A percentile compares a stretch with the other conserved stretches of the same genome.
Evolutionary conservation across 2,113 vertebrate genomes (phyloP).

Genomic region (Hypanus sabinus): DNA sequence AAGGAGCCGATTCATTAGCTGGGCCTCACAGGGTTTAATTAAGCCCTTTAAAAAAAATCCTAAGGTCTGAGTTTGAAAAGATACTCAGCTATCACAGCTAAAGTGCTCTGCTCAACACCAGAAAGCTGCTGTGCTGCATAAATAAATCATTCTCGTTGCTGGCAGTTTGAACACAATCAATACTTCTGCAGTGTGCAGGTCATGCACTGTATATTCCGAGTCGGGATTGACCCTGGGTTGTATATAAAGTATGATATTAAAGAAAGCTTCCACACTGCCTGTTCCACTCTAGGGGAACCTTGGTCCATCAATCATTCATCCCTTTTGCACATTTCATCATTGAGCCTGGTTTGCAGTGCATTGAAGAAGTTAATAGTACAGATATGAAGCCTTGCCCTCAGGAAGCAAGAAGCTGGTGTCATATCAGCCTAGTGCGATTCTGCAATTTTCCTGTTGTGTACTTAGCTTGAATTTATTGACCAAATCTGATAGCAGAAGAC

Average conservation of each 20-base stretch:
- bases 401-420: slow-evolving; percentile 33
- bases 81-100: slow-evolving; percentile 27
- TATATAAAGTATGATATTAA: slow-evolving; percentile 47
- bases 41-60: slow-evolving; percentile 28
- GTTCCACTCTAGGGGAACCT: slow-evolving; percentile 39
- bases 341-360: slow-evolving; percentile 33
- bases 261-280: slow-evolving; percentile 43
- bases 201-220: slow-evolving; percentile 40
- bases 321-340: slow-evolving; percentile 39
- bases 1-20: slow-evolving; percentile 40
- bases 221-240: slow-evolving; percentile 31
- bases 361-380: slow-evolving; percentile 41
- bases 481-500: slow-evolving; percentile 31
- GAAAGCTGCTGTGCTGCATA: slow-evolving; percentile 33
- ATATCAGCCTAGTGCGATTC: background rate
- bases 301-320: slow-evolving; percentile 43
- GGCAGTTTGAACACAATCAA: slow-evolving; percentile 44
- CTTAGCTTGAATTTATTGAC: slow-evolving; percentile 32
- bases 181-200: slow-evolving; percentile 38
- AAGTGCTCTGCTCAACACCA: slow-evolving; percentile 34
- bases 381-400: slow-evolving; percentile 40
- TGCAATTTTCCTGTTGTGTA: slow-evolving; percentile 24
- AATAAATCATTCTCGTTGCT: slow-evolving; percentile 44
- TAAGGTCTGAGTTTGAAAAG: slow-evolving; percentile 6
- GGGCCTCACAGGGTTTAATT: slow-evolving; percentile 47